A percentile compares a stretch with the other conserved stretches of the same genome.
phyloP scores from a whole-genome alignment of 2,113 vertebrate genomes.

The Solea senegalensis region DNA sequence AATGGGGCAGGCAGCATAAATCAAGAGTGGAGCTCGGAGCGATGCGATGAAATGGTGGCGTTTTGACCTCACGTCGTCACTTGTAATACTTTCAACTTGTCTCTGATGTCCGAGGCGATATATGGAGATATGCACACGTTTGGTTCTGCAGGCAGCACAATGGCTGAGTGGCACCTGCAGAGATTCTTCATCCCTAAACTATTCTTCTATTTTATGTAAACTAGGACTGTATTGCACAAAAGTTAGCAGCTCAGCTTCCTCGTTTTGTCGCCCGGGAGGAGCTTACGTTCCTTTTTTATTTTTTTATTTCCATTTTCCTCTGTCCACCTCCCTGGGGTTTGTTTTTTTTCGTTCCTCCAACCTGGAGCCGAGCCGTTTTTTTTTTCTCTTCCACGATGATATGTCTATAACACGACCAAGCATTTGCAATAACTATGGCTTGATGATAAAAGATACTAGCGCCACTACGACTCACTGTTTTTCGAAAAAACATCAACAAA shows the following conservation, averaged over 20 bases:
- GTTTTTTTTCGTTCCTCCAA: constrained; percentile 10
- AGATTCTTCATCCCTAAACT: constrained; percentile 45
- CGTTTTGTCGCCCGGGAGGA: constrained; percentile 31
- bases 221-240: constrained; percentile 80
- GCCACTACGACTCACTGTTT: constrained; percentile 68
- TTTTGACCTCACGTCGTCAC: constrained; percentile 53
- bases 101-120: constrained; percentile 48
- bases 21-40: constrained; percentile 81
- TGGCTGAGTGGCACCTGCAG: constrained; percentile 45
- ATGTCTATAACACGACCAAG: constrained; percentile 69
- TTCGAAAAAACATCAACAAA: constrained; percentile 66
- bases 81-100: constrained; percentile 65
- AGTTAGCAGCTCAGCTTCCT: constrained; percentile 72
- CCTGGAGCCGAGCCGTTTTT: constrained; percentile 48
- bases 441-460: constrained; percentile 68
- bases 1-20: constrained; percentile 86
- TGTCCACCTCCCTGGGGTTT: constrained; percentile 13
- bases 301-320: constrained; percentile 1
- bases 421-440: constrained; percentile 60
- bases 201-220: constrained; percentile 69
- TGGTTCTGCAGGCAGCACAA: constrained; percentile 46
- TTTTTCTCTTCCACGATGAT: constrained; percentile 51
- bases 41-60: constrained; percentile 73
- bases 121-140: constrained; percentile 61
- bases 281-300: not conserved